Evolutionary conservation across 2,113 vertebrate species (phyloP).

Genomic region (Crotophaga sulcirostris): DNA sequence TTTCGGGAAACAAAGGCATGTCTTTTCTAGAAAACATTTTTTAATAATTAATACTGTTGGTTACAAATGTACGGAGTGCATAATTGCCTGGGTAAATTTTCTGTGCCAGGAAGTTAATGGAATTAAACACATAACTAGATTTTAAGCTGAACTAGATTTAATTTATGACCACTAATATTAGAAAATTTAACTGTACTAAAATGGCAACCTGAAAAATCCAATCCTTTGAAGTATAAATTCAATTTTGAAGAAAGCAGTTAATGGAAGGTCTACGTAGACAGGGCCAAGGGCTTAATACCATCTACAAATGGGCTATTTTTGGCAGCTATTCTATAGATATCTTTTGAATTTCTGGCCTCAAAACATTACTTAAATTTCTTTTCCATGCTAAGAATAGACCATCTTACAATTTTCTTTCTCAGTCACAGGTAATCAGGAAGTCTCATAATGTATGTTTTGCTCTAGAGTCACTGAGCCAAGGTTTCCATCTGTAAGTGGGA

Average conservation of each 20-base stretch:
- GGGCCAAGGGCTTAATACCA: neutral
- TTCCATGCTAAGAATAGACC: neutral
- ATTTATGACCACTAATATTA: constrained; percentile 41
- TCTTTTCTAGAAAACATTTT: neutral
- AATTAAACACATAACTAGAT: constrained; percentile 41
- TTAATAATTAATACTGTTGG: neutral
- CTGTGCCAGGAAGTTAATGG: constrained; percentile 12
- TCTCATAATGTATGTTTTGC: neutral
- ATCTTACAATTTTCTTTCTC: neutral
- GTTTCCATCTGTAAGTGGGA: neutral
- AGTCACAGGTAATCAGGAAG: neutral
- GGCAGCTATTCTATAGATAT: neutral
- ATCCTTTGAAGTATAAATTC: constrained; percentile 24
- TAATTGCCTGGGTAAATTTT: neutral
- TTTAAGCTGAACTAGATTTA: constrained; percentile 13
- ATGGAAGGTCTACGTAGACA: neutral
- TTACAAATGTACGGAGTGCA: neutral
- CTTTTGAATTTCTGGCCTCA: neutral
- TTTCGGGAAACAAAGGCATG: neutral
- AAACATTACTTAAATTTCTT: neutral
- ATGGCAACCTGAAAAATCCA: constrained; percentile 27
- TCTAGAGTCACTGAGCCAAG: neutral
- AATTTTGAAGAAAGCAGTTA: neutral
- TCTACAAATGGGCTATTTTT: neutral
- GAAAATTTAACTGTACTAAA: constrained; percentile 45